These are phyloP conservation scores for Heterotilapia buettikoferi DNA, from an alignment of 2,113 vertebrate genomes.

Conservation along the genomic window DNA sequence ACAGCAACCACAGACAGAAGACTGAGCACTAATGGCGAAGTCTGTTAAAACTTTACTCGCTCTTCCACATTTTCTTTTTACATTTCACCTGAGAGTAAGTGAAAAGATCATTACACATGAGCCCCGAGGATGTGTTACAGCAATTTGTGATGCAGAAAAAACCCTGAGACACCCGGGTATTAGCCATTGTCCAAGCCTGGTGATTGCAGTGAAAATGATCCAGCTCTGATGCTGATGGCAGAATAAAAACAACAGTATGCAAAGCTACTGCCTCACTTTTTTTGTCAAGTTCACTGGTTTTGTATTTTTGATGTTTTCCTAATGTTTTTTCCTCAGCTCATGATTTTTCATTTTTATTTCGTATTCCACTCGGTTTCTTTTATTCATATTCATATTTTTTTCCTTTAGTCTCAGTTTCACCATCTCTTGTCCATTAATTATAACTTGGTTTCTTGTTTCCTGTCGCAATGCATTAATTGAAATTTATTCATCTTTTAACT, in stretches of 20 bases:
- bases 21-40: background rate
- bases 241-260: background rate
- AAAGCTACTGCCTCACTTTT: background rate
- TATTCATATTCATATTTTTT: background rate
- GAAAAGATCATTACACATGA: background rate
- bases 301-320: background rate
- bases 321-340: background rate
- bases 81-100: background rate
- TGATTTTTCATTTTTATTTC: background rate
- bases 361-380: background rate
- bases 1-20: background rate
- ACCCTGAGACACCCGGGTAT: fast-evolving
- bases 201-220: background rate
- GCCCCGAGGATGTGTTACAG: background rate
- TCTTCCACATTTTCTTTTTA: background rate
- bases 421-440: background rate
- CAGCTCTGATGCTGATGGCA: background rate
- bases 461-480: background rate
- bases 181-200: background rate
- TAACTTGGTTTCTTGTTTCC: background rate
- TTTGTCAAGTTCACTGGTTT: background rate
- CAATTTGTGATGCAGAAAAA: background rate
- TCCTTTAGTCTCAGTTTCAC: background rate
- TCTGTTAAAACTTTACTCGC: background rate
- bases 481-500: background rate